Evolutionary conservation across 1,140 invertebrate species (phyloP), one percentile per base, ranked within the genome.

Genomic region (Popillia japonica): DNA sequence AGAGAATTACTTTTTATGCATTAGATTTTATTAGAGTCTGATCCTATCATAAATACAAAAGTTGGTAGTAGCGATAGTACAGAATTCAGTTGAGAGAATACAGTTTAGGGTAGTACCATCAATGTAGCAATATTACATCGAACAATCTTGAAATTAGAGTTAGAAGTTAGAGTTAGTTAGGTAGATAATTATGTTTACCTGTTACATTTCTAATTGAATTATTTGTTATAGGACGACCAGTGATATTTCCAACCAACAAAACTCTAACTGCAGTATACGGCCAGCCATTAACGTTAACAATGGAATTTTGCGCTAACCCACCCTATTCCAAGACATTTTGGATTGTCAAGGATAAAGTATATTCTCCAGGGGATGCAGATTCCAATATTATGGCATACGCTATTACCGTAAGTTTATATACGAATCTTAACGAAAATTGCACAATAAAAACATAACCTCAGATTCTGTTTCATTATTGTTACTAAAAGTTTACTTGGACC

Each of bases 231-330:
- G 89, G 89, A 61, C 83, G 85, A 34, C 89, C 89, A 79, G 88
- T 88, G 68, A 87, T 88, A 20, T 83, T 86, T 72, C 88, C 89
- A 0, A 82, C 84, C 8, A 89, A 89, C 83, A 86, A 88, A 81
- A 90, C 87, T 44, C 86, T 89, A 40, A 87, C 89, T 2, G 89
- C 89, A 23, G 87, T 89, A 77, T 87, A 88, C n/a, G 89, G 89
- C 27, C 88, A 89, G 22, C 88, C 88, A 0, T 78, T 89, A 34
- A 89, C 88, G 41, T 82, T 90, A 6, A 87, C 87, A 8, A 89
- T 89, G 79, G 89, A 90, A 84, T 90, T 90, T 81, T 90, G 89
- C 83, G 89, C 89, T 81, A 89, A 89, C 86, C 89, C 89, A 6
- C 78, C 83, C 4, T 85, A 85, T 75, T 85, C 79, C 40, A 86